Conservation (phyloP, 2,888 invertebrate species). For the Spatulosminthurus flaviceps region DNA sequence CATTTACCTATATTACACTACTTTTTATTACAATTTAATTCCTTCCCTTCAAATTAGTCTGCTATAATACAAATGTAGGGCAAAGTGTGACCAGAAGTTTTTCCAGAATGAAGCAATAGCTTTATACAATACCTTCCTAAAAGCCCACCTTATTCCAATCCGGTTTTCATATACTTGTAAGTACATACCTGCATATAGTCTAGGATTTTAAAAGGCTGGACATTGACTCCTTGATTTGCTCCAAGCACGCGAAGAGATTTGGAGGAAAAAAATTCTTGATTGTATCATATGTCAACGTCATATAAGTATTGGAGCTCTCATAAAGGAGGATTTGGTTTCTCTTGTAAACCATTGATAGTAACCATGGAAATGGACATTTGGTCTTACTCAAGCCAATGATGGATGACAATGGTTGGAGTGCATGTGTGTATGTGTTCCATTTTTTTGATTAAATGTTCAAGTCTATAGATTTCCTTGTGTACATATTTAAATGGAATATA, state of each 20-base stretch:
- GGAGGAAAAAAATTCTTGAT: not conserved
- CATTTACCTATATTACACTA: too few species aligned
- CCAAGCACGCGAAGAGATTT: not conserved
- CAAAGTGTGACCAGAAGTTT: not conserved
- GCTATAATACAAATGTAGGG: not conserved
- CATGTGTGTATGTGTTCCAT: too few species aligned
- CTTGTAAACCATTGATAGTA: not conserved
- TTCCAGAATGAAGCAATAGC: too few species aligned
- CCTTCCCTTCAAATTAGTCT: not conserved
- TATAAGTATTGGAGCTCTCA: not conserved
- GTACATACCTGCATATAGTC: too few species aligned
- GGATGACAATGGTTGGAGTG: not conserved
- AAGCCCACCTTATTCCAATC: too few species aligned
- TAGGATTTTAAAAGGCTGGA: not conserved
- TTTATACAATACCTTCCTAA: too few species aligned
- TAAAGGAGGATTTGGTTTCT: constrained; percentile 2
- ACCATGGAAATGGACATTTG: not conserved
- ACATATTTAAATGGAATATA: too few species aligned
- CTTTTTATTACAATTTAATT: not conserved
- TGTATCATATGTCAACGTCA: not conserved
- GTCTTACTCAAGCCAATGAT: not conserved
- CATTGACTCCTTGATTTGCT: not conserved
- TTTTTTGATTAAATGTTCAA: too few species aligned
- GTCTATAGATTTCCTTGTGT: too few species aligned
- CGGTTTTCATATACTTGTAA: too few species aligned